Evolutionary conservation across 2,888 invertebrate species (phyloP), one percentile per base, ranked within the genome.

Genomic region (Parnassius orleans): DNA sequence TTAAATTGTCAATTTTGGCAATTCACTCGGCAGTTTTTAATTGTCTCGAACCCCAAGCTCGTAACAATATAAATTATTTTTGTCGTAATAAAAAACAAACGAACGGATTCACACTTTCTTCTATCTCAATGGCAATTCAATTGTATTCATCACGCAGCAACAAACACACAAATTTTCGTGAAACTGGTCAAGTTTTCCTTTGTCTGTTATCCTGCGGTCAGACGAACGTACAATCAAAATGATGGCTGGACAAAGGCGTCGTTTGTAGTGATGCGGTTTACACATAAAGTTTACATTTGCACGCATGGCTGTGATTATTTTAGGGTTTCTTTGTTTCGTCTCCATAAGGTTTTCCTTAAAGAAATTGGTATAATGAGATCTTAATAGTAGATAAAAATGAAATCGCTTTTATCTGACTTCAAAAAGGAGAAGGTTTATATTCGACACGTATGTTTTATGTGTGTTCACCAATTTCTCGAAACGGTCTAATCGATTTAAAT

Each of bases 271-370:
- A 80, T 79, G 83, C 70, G 87, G 87, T 81, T 69, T 64, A 24
- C 66, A 61, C 65, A 57, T 70, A 70, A 78, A 80, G 71, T 77
- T 77, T 72, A 68, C 73, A 69, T 68, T 69, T 75, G 65, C 68
- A 85, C 81, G 89, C 84, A 72, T 78, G 76, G 74, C 56, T 81
- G 73, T 81, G 73, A 86, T 73, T 64, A 72, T 87, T 89, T 87
- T 90, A 89, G 85, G 86, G 76, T 72, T 68, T 68, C 66, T 65
- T 69, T 73, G 70, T 72, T 65, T 62, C 47, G 11, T 46, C 54
- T 19, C 54, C 24, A 24, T 5, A 24, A 24, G 24, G 24, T 3
- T 52, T 46, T 52, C 10, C 44, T 51, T 51, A 43, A 51, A 33
- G 42, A 46, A 24, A 55, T 46, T 24, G n/a, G n/a, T 47, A 55